phyloP scores from a whole-genome alignment of 2,888 invertebrate species.

The Tethea ocularis region DNA sequence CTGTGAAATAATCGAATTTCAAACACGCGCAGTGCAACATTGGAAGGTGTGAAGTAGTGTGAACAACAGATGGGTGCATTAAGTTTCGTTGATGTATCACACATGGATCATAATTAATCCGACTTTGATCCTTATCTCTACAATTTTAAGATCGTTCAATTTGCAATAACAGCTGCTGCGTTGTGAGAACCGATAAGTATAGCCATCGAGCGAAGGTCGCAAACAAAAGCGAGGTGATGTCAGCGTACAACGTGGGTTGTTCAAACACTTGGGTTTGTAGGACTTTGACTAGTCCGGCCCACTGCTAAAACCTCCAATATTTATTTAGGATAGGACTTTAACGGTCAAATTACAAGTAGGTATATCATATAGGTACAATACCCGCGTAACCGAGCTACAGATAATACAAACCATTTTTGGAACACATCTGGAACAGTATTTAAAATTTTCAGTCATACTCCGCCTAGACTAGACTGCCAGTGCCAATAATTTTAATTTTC shows the following conservation, averaged over 20 bases:
- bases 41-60: slow-evolving; percentile 1
- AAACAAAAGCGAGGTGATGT: slow-evolving; percentile 27
- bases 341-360: not conserved
- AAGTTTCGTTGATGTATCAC: not conserved
- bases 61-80: not conserved
- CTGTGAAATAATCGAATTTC: not conserved
- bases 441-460: not conserved
- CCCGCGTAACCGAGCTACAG: not conserved
- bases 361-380: not conserved
- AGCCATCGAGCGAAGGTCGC: slow-evolving; percentile 25
- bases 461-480: no score
- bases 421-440: not conserved
- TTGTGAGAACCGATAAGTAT: not conserved
- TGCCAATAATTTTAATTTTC: not conserved
- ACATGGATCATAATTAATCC: not conserved
- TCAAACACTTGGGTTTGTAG: slow-evolving; percentile 26
- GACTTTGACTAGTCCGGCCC: not conserved
- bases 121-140: not conserved
- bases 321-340: not conserved
- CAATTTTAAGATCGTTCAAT: not conserved
- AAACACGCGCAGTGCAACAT: not conserved
- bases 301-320: not conserved
- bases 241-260: slow-evolving; percentile 34
- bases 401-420: not conserved
- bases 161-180: not conserved